Evolutionary conservation across 92 coral and sea anemone species (phyloP).

Genomic region (Epizoanthus illoricatus): DNA sequence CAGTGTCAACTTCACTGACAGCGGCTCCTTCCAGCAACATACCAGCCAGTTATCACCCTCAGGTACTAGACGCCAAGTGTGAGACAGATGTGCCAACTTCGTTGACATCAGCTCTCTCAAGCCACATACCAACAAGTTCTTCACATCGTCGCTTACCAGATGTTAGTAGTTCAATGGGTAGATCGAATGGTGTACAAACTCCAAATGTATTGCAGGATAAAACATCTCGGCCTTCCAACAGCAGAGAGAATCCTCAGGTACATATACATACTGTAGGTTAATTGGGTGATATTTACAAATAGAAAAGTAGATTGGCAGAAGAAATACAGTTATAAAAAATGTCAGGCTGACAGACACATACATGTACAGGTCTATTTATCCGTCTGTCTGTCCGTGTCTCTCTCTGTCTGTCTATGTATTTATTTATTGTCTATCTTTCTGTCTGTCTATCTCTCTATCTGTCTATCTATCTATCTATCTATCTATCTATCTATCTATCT

Average conservation of each 20-base stretch:
- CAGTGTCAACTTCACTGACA: background rate
- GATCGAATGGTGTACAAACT: background rate
- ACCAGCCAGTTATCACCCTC: background rate
- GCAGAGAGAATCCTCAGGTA: slow-evolving; percentile 26
- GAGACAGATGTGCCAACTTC: background rate
- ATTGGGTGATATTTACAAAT: background rate
- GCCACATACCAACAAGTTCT: background rate
- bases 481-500: no score
- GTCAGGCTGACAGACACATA: no score
- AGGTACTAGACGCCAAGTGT: background rate
- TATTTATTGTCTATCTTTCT: no score
- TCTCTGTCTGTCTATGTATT: no score
- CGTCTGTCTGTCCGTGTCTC: no score
- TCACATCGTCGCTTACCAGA: background rate
- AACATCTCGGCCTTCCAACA: background rate
- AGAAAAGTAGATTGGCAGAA: no score
- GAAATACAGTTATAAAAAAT: no score
- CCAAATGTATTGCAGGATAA: slow-evolving; percentile 1
- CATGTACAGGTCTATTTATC: no score
- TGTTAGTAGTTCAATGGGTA: background rate
- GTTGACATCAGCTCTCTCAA: background rate
- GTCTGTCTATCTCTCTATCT: no score
- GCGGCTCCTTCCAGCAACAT: background rate
- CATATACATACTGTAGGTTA: background rate
- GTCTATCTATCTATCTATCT: no score